Percentiles rank a stretch among this genome's conserved stretches.
phyloP scores from a whole-genome alignment of 2,888 invertebrate genomes.

The Galerucella calmariensis region DNA sequence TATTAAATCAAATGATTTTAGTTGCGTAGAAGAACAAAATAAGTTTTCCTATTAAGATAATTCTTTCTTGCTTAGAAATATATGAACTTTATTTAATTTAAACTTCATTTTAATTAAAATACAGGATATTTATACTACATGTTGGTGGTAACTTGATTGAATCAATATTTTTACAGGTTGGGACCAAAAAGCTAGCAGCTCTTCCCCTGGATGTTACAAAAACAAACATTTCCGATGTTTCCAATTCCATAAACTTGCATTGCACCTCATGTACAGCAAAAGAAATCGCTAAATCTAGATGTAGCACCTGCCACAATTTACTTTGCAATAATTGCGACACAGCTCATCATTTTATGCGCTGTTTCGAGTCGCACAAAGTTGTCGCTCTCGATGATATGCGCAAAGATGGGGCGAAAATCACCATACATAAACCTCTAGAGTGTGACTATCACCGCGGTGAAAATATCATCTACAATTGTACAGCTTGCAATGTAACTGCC shows the following conservation, averaged over 20 bases:
- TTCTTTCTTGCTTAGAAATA: too few relatives aligned
- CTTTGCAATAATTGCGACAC: constrained; percentile 94
- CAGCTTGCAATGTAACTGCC: constrained; percentile 85
- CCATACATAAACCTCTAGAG: constrained; percentile 89
- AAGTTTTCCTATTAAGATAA: too few relatives aligned
- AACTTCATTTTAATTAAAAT: too few relatives aligned
- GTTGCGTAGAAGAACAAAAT: too few relatives aligned
- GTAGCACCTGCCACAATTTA: constrained; percentile 94
- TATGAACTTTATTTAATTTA: too few relatives aligned
- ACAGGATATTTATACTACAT: too few relatives aligned
- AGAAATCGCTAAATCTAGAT: constrained; percentile 92
- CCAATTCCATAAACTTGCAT: constrained; percentile 73
- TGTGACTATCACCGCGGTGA: constrained; percentile 86
- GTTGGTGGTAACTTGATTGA: neutral
- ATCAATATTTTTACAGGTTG: constrained; percentile 68
- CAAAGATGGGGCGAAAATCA: constrained; percentile 79
- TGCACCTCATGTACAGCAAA: constrained; percentile 97
- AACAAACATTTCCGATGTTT: constrained; percentile 85
- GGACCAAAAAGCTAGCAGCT: constrained; percentile 80
- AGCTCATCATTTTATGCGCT: constrained; percentile 96
- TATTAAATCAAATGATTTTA: too few relatives aligned
- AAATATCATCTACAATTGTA: constrained; percentile 88
- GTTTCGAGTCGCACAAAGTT: constrained; percentile 95
- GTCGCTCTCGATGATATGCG: constrained; percentile 89
- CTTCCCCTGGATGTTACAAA: constrained; percentile 89